These are phyloP conservation scores for Tinamus major DNA, from an alignment of 2,797 vertebrate genomes.

Conservation along the genomic window DNA sequence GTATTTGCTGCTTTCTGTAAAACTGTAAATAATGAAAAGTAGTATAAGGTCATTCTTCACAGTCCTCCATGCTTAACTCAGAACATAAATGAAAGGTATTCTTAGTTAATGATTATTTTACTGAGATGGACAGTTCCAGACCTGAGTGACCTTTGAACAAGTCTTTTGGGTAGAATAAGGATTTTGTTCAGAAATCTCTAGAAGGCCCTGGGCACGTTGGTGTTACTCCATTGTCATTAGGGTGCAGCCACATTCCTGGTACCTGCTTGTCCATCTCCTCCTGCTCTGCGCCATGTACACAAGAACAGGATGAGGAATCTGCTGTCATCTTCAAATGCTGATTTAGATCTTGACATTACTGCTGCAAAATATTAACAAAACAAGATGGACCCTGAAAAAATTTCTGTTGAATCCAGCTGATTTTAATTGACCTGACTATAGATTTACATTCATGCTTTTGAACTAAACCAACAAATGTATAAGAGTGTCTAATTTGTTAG, in stretches of 20 bases:
- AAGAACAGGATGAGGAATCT: not conserved
- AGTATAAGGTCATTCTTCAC: not conserved
- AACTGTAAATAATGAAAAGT: not conserved
- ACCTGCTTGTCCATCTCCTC: not conserved
- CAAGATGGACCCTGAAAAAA: not conserved
- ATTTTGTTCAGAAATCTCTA: not conserved
- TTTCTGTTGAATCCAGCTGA: not conserved
- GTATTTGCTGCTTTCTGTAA: not conserved
- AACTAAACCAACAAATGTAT: not conserved
- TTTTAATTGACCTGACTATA: not conserved
- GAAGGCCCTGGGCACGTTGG: not conserved
- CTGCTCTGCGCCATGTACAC: fast-evolving
- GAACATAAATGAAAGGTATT: not conserved
- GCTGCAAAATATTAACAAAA: not conserved
- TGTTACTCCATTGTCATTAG: not conserved
- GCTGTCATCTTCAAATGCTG: not conserved
- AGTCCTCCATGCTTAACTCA: not conserved
- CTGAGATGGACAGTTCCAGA: not conserved
- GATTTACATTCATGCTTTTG: not conserved
- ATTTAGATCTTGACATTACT: not conserved
- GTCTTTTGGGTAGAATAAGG: not conserved
- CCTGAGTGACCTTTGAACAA: not conserved
- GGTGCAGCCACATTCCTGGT: not conserved
- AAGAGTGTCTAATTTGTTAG: not conserved
- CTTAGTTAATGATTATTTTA: not conserved